Conservation (phyloP, 30 jellyfish, hydroid and myxozoan species). For the Haliclystus octoradiatus region DNA sequence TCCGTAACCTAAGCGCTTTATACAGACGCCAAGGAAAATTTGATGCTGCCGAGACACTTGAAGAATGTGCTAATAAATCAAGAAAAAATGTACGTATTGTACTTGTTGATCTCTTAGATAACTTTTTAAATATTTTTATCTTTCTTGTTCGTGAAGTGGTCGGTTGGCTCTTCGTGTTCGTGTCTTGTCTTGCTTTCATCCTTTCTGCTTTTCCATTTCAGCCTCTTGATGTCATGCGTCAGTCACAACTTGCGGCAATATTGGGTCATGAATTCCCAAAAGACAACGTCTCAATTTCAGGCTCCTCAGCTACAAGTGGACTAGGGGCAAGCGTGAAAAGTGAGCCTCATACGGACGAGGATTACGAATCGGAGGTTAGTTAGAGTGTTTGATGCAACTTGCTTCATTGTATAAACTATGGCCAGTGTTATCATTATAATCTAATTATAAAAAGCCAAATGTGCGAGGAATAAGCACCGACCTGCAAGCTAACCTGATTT, state of each 20-base stretch:
- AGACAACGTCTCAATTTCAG: too few relatives aligned
- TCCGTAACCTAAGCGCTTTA: slow-evolving; percentile 75
- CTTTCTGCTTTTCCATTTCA: slow-evolving; percentile 1
- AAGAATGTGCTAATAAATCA: slow-evolving; percentile 86
- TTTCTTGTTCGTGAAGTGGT: background rate
- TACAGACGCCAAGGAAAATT: slow-evolving; percentile 91
- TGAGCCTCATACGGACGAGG: too few relatives aligned
- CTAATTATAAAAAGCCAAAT: too few relatives aligned
- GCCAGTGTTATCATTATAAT: too few relatives aligned
- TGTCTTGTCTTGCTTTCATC: background rate
- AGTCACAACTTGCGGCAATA: slow-evolving; percentile 82
- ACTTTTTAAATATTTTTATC: background rate
- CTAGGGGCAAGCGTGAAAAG: too few relatives aligned
- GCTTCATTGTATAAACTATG: too few relatives aligned
- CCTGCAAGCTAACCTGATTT: too few relatives aligned
- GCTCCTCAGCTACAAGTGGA: too few relatives aligned
- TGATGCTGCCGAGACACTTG: slow-evolving; percentile 94
- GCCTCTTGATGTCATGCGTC: slow-evolving; percentile 83
- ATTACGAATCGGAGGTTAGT: too few relatives aligned
- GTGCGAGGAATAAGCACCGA: too few relatives aligned
- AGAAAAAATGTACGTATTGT: slow-evolving; percentile 59
- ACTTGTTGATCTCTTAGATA: background rate
- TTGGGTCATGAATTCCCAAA: too few relatives aligned
- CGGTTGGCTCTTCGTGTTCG: background rate
- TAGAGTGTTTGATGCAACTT: too few relatives aligned